phyloP scores from a whole-genome alignment of 2,797 vertebrate species.

The Gadopsis marmoratus region DNA sequence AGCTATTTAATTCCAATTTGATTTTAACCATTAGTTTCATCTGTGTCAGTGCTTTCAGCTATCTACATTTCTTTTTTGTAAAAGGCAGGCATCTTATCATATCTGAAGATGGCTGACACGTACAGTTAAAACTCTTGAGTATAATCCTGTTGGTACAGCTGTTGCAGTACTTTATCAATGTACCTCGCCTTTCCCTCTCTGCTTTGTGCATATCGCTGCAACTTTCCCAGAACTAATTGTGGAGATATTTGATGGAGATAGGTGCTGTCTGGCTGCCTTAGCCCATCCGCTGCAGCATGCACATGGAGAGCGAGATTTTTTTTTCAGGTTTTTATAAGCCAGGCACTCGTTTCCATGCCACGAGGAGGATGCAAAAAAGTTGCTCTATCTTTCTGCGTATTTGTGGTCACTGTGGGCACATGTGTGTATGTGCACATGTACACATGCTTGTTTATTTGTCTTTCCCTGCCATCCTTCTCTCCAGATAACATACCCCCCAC shows the following conservation, averaged over 20 bases:
- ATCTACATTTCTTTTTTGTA: not conserved
- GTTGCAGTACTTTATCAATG: conserved; percentile 62
- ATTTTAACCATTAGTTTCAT: conserved; percentile 21
- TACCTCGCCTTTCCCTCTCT: conserved; percentile 39
- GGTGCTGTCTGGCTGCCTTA: conserved; percentile 30
- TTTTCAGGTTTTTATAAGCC: conserved; percentile 29
- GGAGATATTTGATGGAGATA: conserved; percentile 61
- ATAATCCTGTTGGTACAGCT: conserved; percentile 65
- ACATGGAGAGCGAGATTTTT: conserved; percentile 13
- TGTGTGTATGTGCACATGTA: not conserved
- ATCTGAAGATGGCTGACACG: conserved; percentile 51
- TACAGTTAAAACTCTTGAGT: conserved; percentile 48
- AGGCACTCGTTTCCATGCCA: not conserved
- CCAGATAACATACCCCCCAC: conserved; percentile 36
- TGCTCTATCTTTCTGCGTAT: conserved; percentile 7
- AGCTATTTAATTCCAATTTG: not conserved
- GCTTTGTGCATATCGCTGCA: conserved; percentile 46
- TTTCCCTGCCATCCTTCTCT: conserved; percentile 27
- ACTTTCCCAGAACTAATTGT: conserved; percentile 66
- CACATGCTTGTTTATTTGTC: conserved; percentile 29
- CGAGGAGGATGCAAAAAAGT: not conserved
- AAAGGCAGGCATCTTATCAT: conserved; percentile 23
- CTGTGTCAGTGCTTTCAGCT: conserved; percentile 14
- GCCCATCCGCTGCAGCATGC: conserved; percentile 12
- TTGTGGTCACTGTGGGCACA: not conserved